Conservation (phyloP, 2,113 vertebrate species). For the Willisornis vidua region DNA sequence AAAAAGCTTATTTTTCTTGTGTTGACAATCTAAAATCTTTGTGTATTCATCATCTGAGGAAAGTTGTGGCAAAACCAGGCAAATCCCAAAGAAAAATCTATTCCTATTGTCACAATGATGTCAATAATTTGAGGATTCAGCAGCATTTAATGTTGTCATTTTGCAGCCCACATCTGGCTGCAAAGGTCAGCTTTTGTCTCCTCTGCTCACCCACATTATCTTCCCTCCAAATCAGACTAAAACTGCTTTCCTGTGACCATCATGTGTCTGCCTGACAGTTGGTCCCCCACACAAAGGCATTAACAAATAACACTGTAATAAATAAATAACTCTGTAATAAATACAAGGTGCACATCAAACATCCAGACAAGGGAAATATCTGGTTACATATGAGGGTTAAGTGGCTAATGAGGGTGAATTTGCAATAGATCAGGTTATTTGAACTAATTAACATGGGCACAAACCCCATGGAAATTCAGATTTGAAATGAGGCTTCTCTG, state of each 20-base stretch:
- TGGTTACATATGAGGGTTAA: background rate
- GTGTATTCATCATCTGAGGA: background rate
- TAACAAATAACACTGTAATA: conserved; percentile 13
- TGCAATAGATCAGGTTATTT: background rate
- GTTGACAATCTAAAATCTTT: background rate
- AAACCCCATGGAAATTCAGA: background rate
- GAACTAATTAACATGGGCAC: background rate
- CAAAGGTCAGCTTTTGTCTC: background rate
- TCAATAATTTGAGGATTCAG: background rate
- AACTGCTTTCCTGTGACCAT: background rate
- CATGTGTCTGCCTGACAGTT: background rate
- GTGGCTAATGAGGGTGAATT: conserved; percentile 27
- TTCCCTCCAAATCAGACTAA: background rate
- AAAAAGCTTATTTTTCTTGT: background rate
- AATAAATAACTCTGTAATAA: conserved; percentile 27
- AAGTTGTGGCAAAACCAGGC: background rate
- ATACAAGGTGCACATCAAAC: background rate
- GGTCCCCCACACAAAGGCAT: conserved; percentile 34
- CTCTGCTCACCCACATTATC: background rate
- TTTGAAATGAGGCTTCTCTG: background rate
- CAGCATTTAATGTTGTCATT: background rate
- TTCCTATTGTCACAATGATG: background rate
- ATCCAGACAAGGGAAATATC: background rate
- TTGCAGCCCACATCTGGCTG: background rate
- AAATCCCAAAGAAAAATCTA: background rate